These are phyloP conservation scores for Chaenogobius annularis DNA, from an alignment of 2,113 vertebrate species.

Conservation along the genomic window DNA sequence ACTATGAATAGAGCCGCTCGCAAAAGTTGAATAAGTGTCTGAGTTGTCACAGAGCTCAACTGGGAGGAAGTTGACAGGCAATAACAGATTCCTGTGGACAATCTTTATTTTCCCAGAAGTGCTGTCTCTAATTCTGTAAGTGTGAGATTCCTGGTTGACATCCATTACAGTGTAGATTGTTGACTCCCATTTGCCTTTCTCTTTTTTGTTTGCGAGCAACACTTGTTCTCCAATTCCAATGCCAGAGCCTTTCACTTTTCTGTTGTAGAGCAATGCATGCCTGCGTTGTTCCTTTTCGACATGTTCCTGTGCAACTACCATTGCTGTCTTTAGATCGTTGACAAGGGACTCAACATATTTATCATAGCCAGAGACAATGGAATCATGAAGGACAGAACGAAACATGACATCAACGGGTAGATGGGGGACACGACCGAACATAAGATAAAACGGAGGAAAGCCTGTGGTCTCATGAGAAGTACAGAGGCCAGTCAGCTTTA, in stretches of 20 bases:
- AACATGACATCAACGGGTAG: neutral
- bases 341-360: neutral
- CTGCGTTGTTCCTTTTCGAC: slow-evolving; percentile 1
- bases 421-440: neutral
- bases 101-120: neutral
- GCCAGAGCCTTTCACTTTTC: neutral
- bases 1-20: slow-evolving; percentile 1
- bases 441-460: neutral
- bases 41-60: neutral
- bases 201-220: neutral
- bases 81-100: neutral
- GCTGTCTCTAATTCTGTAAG: neutral
- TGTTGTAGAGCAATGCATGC: neutral
- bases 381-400: slow-evolving; percentile 1
- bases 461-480: neutral
- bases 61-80: neutral
- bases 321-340: neutral
- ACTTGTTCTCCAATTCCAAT: neutral
- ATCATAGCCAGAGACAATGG: neutral
- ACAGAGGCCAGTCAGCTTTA: neutral
- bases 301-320: neutral
- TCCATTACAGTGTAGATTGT: neutral
- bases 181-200: slow-evolving; percentile 1
- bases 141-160: neutral
- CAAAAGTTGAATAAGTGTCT: neutral